Evolutionary conservation across 2,797 vertebrate species (phyloP), one percentile per base, ranked within the genome.

Genomic region (Hylomyscus alleni): DNA sequence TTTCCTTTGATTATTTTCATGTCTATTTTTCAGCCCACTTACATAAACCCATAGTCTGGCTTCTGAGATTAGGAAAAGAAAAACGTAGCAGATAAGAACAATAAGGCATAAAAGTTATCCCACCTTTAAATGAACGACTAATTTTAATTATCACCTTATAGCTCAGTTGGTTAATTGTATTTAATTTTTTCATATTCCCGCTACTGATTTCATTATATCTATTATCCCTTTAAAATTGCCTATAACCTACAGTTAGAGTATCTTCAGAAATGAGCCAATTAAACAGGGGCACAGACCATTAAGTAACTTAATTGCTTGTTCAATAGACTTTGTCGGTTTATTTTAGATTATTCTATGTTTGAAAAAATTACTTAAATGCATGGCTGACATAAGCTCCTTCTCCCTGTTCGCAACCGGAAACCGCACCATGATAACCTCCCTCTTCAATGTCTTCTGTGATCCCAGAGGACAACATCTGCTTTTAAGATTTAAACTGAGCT

Each of bases 271-370:
- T 95, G 93, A 97, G 47, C 90, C 96, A 96, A 98, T 97, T 95
- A 98, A 95, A 65, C 80, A n/a, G 95, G 95, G 73, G 56, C 94
- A 97, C 90, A 96, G 95, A 89, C 84, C 96, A 97, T 97, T 97
- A 97, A 94, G 85, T 95, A 96, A 97, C 87, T 95, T 97, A 98
- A 98, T 67, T 96, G 90, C 94, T 98, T 97, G 87, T 90, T 97
- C 88, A 97, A 50, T 72, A 93, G 88, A 95, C 17, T 95, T 97
- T 94, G 47, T 75, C 58, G 87, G 89, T 95, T 97, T 96, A 93
- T 95, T 97, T 98, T 97, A 97, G 75, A 96, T 96, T 96, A 73
- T 95, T 80, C 19, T 94, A 81, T 58, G 89, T 94, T 73, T 65
- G 37, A 75, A 98, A 97, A 97, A 78, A 94, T 84, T 13, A 75